Evolutionary conservation across 2,113 vertebrate genomes (phyloP).

Genomic region (Rattus rattus): DNA sequence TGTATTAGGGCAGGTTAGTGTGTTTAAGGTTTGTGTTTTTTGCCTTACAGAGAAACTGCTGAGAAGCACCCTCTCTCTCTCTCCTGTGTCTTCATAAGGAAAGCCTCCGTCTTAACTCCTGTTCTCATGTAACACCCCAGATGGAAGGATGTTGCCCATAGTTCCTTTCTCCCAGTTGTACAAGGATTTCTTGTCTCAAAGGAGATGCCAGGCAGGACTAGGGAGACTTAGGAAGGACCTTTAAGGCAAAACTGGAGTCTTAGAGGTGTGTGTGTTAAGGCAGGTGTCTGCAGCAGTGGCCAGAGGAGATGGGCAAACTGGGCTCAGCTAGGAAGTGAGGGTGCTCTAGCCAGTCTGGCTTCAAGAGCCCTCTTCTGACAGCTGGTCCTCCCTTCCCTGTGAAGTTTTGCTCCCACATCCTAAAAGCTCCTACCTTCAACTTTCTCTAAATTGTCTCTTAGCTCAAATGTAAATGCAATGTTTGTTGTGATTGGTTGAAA

Average conservation of each 20-base stretch:
- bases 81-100: slow-evolving; percentile 16
- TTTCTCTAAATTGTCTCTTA: slow-evolving; percentile 47
- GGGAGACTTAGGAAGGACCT: slow-evolving; percentile 61
- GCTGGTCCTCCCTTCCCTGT: background rate
- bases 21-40: background rate
- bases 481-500: background rate
- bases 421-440: slow-evolving; percentile 42
- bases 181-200: slow-evolving; percentile 16
- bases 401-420: slow-evolving; percentile 2
- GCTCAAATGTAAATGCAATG: slow-evolving; percentile 33
- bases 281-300: slow-evolving; percentile 75
- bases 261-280: slow-evolving; percentile 76
- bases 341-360: slow-evolving; percentile 49
- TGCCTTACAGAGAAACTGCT: slow-evolving; percentile 71
- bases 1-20: slow-evolving; percentile 53
- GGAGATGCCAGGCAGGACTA: slow-evolving; percentile 67
- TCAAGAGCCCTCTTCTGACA: background rate
- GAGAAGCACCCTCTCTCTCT: slow-evolving; percentile 65
- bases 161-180: background rate
- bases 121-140: background rate
- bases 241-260: slow-evolving; percentile 77
- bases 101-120: background rate
- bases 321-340: slow-evolving; percentile 8
- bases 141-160: slow-evolving; percentile 16
- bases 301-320: slow-evolving; percentile 31